Percentiles rank a stretch among this genome's conserved stretches.
Conservation (phyloP, 30 jellyfish, hydroid and myxozoan genomes). For the Calvadosia cruxmelitensis region DNA sequence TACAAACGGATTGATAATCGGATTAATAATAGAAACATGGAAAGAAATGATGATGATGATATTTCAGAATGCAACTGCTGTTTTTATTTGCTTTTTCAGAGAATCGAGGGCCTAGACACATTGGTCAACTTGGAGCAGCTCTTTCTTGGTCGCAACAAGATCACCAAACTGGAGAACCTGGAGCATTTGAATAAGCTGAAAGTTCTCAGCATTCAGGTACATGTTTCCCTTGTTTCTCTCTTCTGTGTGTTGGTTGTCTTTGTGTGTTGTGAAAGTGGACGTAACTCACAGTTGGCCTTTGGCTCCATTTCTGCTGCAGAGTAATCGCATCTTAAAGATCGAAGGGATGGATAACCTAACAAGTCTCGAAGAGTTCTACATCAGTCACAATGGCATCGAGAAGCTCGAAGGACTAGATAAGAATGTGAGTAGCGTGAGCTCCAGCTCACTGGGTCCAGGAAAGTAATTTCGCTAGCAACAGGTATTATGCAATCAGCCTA, state of each 20-base stretch:
- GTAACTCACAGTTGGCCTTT: too few species aligned
- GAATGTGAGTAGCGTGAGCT: too few species aligned
- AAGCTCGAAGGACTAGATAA: slow-evolving; percentile 49
- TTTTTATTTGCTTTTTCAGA: slow-evolving; percentile 16
- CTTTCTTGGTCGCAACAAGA: slow-evolving; percentile 79
- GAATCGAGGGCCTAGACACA: slow-evolving; percentile 70
- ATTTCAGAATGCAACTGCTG: too few species aligned
- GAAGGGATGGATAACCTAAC: slow-evolving; percentile 64
- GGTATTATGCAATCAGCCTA: too few species aligned
- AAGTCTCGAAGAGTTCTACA: slow-evolving; percentile 57
- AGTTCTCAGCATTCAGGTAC: slow-evolving; percentile 66
- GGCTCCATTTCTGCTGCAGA: slow-evolving; percentile 20
- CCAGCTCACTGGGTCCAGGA: too few species aligned
- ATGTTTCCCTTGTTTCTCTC: too few species aligned
- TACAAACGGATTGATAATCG: too few species aligned
- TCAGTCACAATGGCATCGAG: slow-evolving; percentile 82
- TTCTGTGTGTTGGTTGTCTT: too few species aligned
- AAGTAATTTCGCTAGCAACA: too few species aligned
- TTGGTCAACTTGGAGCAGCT: slow-evolving; percentile 56
- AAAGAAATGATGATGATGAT: too few species aligned
- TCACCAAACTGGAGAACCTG: slow-evolving; percentile 56
- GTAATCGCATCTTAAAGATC: slow-evolving; percentile 62
- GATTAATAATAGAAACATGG: too few species aligned
- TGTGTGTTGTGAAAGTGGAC: too few species aligned
- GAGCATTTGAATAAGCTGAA: slow-evolving; percentile 30